Evolutionary conservation across 2,113 vertebrate genomes (phyloP), one percentile per base, ranked within the genome.

Genomic region (Apeltes quadracus): DNA sequence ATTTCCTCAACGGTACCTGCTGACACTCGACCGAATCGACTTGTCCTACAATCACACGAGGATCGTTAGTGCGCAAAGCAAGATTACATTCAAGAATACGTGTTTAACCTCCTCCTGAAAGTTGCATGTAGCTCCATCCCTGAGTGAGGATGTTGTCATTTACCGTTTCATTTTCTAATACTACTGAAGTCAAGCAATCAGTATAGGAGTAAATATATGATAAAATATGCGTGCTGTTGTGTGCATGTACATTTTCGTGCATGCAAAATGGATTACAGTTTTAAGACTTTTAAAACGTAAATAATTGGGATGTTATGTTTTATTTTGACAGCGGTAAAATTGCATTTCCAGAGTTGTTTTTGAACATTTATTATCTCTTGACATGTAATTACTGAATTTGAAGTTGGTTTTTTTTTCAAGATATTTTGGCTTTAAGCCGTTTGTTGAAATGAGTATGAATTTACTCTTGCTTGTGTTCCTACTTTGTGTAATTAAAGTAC

Each of bases 141-240:
- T 11, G 48, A 74, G 29, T 56, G 44, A 81, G 69, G 59, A 65
- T 4, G 7, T 68, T 57, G 48, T 65, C 51, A 8, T 64, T 54
- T 74, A 78, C 51, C 75, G 69, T 83, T 57, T 85, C 68, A 79
- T 86, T 85, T 88, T 93, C 55, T 84, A 88, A 92, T 94, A 95
- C 94, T 95, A 95, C 94, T 95, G 94, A 95, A 93, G 81, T 83
- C 84, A 90, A 88, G 81, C 84, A 89, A 92, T 86, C 88, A 88
- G 88, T 88, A 87, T 77, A 82, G 76, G 81, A 89, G 88, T 77
- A 88, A 84, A 78, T 85, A 78, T 90, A 84, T 88, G 64, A 87
- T 85, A 88, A 88, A 88, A 70, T 72, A 72, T 83, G 86, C 74
- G 75, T 92, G 82, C 58, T 86, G 72, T 82, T 89, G 85, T 84